A percentile compares a stretch with the other conserved stretches of the same genome.
Evolutionary conservation across 2,888 invertebrate species (phyloP).

Genomic region (Cheilosia scutellata): DNA sequence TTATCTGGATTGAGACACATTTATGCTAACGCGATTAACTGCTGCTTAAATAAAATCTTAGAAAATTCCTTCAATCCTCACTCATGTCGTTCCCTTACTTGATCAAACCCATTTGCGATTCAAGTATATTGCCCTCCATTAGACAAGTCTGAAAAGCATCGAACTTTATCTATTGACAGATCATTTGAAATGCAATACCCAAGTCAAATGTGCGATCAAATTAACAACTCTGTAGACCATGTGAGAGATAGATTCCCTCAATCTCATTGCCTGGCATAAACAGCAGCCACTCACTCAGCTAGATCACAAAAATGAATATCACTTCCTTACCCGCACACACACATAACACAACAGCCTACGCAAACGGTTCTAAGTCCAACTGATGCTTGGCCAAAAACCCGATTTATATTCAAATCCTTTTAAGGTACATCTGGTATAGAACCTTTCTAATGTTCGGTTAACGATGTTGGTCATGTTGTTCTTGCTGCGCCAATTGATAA

Average conservation of each 20-base stretch:
- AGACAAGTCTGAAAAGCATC: background rate
- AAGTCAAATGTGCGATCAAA: constrained; percentile 32
- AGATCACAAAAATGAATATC: constrained; percentile 50
- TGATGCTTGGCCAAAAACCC: constrained; percentile 26
- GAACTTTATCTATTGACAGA: background rate
- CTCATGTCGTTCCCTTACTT: too few species aligned
- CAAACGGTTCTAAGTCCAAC: constrained; percentile 28
- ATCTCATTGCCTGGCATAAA: constrained; percentile 37
- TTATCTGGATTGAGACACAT: too few species aligned
- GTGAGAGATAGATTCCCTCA: constrained; percentile 40
- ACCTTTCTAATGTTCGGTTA: constrained; percentile 69
- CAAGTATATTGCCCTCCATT: background rate
- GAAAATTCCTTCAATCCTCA: too few species aligned
- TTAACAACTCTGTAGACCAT: constrained; percentile 29
- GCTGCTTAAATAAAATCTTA: too few species aligned
- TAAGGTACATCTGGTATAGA: constrained; percentile 70
- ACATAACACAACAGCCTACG: constrained; percentile 38
- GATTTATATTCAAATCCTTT: constrained; percentile 67
- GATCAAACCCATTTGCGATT: too few species aligned
- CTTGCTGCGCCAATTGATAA: constrained; percentile 73
- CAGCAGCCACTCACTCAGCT: constrained; percentile 54
- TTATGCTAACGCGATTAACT: too few species aligned
- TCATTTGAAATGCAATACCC: constrained; percentile 4
- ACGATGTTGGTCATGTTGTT: constrained; percentile 60
- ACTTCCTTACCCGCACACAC: constrained; percentile 57